Percentiles rank a stretch among this genome's conserved stretches.
Evolutionary conservation across 2,888 invertebrate genomes (phyloP).

Genomic region (Sylvicola cinctus): DNA sequence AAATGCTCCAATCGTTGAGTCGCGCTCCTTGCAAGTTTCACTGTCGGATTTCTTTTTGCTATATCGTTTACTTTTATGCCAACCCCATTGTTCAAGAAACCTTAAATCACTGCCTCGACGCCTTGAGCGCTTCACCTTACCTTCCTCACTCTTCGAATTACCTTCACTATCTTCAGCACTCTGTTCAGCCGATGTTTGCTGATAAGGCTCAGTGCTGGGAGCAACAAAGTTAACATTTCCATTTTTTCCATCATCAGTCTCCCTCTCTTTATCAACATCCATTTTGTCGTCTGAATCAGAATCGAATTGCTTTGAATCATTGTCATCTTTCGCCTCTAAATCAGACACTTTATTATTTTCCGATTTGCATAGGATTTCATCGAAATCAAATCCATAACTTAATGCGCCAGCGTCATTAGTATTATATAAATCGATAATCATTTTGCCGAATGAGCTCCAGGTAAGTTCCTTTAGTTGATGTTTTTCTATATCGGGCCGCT

Average conservation of each 20-base stretch:
- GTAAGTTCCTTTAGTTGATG: conserved; percentile 26
- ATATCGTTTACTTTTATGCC: conserved; percentile 31
- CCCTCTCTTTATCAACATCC: conserved; percentile 2
- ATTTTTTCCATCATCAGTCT: conserved; percentile 5
- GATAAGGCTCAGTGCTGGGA: too few species aligned
- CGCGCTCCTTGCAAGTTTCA: conserved; percentile 14
- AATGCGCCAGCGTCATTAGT: conserved; percentile 26
- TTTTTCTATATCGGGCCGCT: conserved; percentile 10
- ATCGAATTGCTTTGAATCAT: conserved; percentile 5
- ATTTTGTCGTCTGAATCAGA: conserved; percentile 20
- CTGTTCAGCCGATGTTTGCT: conserved; percentile 13
- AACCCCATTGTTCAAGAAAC: conserved; percentile 56
- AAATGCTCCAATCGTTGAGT: conserved; percentile 15
- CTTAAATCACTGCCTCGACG: conserved; percentile 52
- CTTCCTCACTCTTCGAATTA: conserved; percentile 7
- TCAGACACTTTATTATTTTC: too few species aligned
- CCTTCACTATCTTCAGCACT: conserved; percentile 27
- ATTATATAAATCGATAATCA: conserved; percentile 41
- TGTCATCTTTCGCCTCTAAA: too few species aligned
- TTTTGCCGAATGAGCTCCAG: conserved; percentile 46
- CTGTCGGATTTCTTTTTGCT: conserved; percentile 14
- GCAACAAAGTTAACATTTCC: too few species aligned
- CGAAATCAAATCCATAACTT: conserved; percentile 1
- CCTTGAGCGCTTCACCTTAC: conserved; percentile 22
- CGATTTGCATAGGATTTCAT: too few species aligned